A percentile compares a stretch with the other conserved stretches of the same genome.
These are phyloP conservation scores for Melitaea athalia DNA, from an alignment of 2,888 invertebrate species.

Conservation along the genomic window DNA sequence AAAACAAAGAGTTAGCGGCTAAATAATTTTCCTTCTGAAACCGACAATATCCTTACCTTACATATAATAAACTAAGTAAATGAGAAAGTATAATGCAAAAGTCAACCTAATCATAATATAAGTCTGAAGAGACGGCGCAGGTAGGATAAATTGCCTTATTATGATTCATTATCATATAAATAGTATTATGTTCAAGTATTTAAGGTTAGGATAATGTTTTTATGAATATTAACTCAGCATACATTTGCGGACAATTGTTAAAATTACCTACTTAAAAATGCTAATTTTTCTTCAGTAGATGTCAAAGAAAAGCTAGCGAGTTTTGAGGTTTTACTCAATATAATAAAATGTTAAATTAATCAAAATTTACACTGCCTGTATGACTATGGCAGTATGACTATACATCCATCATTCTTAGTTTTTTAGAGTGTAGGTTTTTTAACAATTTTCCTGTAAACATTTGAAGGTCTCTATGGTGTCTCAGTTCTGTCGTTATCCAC, in stretches of 20 bases:
- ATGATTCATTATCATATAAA: slow-evolving; percentile 7
- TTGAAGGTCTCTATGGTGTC: no score
- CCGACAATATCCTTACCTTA: not conserved
- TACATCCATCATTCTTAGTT: no score
- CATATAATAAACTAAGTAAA: slow-evolving; percentile 7
- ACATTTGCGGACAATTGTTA: not conserved
- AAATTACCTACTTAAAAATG: not conserved
- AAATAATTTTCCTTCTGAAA: not conserved
- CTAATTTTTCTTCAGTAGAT: not conserved
- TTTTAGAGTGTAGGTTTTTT: no score
- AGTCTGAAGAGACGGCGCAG: slow-evolving; percentile 10
- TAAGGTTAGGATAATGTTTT: not conserved
- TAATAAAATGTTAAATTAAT: no score
- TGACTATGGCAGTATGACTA: no score
- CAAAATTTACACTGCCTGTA: no score
- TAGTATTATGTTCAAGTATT: not conserved
- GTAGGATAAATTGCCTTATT: slow-evolving; percentile 13
- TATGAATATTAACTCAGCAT: not conserved
- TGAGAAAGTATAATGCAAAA: slow-evolving; percentile 10
- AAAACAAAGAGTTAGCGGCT: not conserved
- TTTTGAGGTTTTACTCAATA: not conserved
- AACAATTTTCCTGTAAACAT: no score
- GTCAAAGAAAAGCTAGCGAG: not conserved
- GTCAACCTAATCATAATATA: slow-evolving; percentile 20
- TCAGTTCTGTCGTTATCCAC: no score